phyloP scores from a whole-genome alignment of 92 coral and sea anemone species.

The Porites evermanni region DNA sequence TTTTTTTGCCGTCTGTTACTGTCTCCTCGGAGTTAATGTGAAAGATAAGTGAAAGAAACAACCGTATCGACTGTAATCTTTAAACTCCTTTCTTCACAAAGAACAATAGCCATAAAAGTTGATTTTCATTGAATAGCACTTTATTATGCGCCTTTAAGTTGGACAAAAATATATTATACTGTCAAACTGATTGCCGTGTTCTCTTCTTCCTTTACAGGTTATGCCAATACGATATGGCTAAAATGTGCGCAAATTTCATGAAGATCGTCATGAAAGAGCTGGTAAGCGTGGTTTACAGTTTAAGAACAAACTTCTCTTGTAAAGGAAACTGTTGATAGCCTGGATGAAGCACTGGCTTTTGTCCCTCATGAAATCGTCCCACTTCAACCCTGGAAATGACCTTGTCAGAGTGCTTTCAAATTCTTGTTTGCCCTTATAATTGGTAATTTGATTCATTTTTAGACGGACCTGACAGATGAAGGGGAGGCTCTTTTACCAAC shows the following conservation, averaged over 20 bases:
- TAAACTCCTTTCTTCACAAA: no score
- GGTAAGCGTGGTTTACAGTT: constrained; percentile 59
- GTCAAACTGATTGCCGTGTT: neutral
- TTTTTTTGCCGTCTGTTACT: no score
- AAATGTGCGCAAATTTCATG: constrained; percentile 94
- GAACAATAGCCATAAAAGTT: no score
- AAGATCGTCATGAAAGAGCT: constrained; percentile 91
- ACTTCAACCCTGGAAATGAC: no score
- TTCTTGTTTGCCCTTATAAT: no score
- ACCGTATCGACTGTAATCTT: no score
- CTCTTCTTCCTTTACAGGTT: constrained; percentile 57
- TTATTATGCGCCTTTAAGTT: neutral
- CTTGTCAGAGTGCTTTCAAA: no score
- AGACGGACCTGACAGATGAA: constrained; percentile 73
- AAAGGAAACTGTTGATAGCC: neutral
- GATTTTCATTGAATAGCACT: no score
- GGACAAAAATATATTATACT: neutral
- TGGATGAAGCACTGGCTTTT: no score
- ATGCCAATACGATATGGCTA: constrained; percentile 97
- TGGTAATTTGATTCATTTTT: neutral
- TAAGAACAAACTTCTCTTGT: neutral
- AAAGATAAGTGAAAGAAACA: no score
- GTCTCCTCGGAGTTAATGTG: no score
- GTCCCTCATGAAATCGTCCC: no score
- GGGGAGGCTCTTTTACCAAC: constrained; percentile 74